Percentiles rank a stretch among this genome's conserved stretches.
These are phyloP conservation scores for Oophaga pumilio DNA, from an alignment of 2,113 vertebrate genomes.

Conservation along the genomic window DNA sequence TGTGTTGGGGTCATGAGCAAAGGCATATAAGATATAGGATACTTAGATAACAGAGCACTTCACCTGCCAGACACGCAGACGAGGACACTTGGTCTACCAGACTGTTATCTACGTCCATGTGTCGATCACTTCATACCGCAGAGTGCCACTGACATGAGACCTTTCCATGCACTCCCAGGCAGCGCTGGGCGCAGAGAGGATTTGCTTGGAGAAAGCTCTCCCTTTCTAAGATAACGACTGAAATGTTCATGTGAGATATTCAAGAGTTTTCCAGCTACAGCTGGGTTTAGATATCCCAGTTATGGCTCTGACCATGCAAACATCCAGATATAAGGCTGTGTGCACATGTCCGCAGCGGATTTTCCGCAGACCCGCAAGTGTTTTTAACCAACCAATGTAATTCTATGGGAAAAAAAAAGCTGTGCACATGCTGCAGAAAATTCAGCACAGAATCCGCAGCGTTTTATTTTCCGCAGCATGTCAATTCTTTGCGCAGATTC, in stretches of 20 bases:
- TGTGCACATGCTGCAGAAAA: too few relatives aligned
- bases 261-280: background rate
- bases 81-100: background rate
- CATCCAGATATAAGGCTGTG: background rate
- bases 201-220: conserved; percentile 13
- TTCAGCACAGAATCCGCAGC: too few relatives aligned
- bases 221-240: background rate
- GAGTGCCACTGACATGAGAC: background rate
- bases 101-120: conserved; percentile 26
- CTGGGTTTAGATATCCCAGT: background rate
- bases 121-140: background rate
- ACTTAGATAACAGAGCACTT: background rate
- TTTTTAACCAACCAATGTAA: too few relatives aligned
- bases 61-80: conserved; percentile 17
- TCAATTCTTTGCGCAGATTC: too few relatives aligned
- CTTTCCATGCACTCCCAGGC: background rate
- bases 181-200: background rate
- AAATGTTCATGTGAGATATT: background rate
- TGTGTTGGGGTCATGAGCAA: background rate
- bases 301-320: background rate
- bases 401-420: too few relatives aligned
- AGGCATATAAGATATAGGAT: background rate
- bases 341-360: too few relatives aligned
- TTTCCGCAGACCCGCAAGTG: too few relatives aligned
- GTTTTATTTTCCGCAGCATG: too few relatives aligned